Evolutionary conservation across 92 coral and sea anemone genomes (phyloP).

Genomic region (Nematostella vectensis): DNA sequence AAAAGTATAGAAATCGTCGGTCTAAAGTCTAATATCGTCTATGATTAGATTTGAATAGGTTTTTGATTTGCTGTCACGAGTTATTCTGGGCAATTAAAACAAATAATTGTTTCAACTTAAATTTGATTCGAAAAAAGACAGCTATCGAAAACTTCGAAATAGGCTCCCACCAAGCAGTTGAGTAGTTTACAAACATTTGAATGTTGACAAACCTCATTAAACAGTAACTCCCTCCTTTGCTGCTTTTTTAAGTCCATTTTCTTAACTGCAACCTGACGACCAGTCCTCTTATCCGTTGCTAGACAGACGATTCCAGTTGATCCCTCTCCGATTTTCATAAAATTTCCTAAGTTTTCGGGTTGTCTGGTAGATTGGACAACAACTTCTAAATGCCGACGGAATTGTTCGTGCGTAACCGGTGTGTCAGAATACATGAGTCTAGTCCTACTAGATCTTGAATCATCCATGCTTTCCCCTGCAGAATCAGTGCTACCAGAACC

Average conservation of each 20-base stretch:
- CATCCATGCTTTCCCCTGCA: constrained; percentile 54
- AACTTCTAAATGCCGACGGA: constrained; percentile 77
- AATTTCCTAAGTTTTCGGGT: constrained; percentile 75
- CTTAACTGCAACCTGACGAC: constrained; percentile 93
- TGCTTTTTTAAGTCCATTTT: constrained; percentile 97
- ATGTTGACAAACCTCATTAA: constrained; percentile 91
- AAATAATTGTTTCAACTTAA: too few relatives aligned
- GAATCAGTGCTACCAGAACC: constrained; percentile 88
- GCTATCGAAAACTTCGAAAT: too few relatives aligned
- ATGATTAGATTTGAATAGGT: too few relatives aligned
- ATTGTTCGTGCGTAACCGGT: constrained; percentile 92
- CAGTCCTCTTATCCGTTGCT: constrained; percentile 82
- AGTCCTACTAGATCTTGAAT: constrained; percentile 69
- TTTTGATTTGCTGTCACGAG: too few relatives aligned
- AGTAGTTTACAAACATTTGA: too few relatives aligned
- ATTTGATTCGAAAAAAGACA: too few relatives aligned
- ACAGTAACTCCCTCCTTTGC: constrained; percentile 87
- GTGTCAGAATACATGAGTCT: constrained; percentile 87
- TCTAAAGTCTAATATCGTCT: too few relatives aligned
- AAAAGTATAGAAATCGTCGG: too few relatives aligned
- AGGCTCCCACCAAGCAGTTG: too few relatives aligned
- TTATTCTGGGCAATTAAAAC: too few relatives aligned
- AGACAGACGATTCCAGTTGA: constrained; percentile 97
- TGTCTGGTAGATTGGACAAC: constrained; percentile 79
- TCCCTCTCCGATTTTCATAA: constrained; percentile 99